Evolutionary conservation across 1,140 invertebrate genomes (phyloP), one percentile per base, ranked within the genome.

Genomic region (Drosophila pandora): DNA sequence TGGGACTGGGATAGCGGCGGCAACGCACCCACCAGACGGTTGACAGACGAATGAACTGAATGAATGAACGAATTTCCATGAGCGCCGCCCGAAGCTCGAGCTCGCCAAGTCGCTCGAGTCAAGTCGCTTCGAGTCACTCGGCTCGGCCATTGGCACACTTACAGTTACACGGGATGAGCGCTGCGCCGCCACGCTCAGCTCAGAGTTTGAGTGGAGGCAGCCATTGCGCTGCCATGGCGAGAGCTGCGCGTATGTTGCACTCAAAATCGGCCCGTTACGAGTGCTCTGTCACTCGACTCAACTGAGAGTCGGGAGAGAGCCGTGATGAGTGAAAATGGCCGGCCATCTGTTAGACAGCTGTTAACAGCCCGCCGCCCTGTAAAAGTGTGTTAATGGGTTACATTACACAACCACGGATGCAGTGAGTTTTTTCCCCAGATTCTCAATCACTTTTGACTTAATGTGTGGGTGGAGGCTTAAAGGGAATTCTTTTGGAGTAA

Each of bases 31-130:
- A 69, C 62, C 76, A 79, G 71, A 76, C 79, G 76, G 78, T 82
- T 87, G 70, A 88, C 79, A 88, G 76, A 88, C 83, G 83, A 88
- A 88, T 88, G 84, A 88, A 77, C 58, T 72, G 76, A 10, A 10
- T 10, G 12, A 37, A 10, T 37, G 34, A 32, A 32, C 83, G 76
- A 88, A 88, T 69, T 83, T 88, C 53, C 75, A 60, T 88, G 83
- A 88, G 83, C 83, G 83, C 34, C 68, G 71, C 67, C 69, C 84
- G 83, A 88, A 88, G 83, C 83, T 63, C 75, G 71, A 52, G 56
- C 76, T 25, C 25, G 58, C 76, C 77, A 58, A 60, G 59, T 45
- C 41, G 58, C 81, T 83, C 72, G 70, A 67, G 68, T 74, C 48
- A 10, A 59, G 34, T 45, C 25, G 50, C 54, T 49, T 48, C 23